phyloP scores from a whole-genome alignment of 2,888 invertebrate genomes.

The Mayetiola destructor region DNA sequence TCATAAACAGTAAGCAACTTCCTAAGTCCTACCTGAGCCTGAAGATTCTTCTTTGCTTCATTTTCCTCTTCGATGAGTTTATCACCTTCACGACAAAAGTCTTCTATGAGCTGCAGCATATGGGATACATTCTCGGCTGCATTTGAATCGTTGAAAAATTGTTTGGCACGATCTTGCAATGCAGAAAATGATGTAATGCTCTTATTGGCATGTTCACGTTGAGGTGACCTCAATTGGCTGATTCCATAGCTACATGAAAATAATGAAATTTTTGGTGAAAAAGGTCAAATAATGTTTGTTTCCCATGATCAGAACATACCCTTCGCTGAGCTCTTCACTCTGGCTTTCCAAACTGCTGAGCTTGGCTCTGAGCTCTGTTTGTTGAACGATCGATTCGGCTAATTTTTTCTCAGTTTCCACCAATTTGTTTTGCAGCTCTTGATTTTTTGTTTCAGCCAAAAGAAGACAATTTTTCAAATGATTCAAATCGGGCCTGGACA shows the following conservation, averaged over 20 bases:
- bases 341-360: slow-evolving; percentile 32
- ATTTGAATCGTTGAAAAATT: slow-evolving; percentile 28
- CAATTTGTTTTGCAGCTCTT: slow-evolving; percentile 41
- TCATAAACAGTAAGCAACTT: too few species aligned
- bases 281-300: not conserved
- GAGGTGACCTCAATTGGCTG: slow-evolving; percentile 25
- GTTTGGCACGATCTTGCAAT: slow-evolving; percentile 31
- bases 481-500: slow-evolving; percentile 40
- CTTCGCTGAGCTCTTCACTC: slow-evolving; percentile 41
- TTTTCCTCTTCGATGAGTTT: slow-evolving; percentile 48
- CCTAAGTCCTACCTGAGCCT: slow-evolving; percentile 48
- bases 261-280: slow-evolving; percentile 6
- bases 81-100: slow-evolving; percentile 43
- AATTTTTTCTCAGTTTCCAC: too few species aligned
- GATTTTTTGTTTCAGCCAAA: slow-evolving; percentile 33
- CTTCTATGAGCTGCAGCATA: slow-evolving; percentile 44
- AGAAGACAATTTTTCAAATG: slow-evolving; percentile 39
- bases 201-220: slow-evolving; percentile 19
- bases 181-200: slow-evolving; percentile 27
- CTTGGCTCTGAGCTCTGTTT: slow-evolving; percentile 34
- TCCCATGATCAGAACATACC: slow-evolving; percentile 28
- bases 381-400: slow-evolving; percentile 38
- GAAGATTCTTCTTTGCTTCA: slow-evolving; percentile 54
- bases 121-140: too few species aligned
- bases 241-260: slow-evolving; percentile 16